Evolutionary conservation across 2,888 invertebrate genomes (phyloP).

Genomic region (Eulithis testata): DNA sequence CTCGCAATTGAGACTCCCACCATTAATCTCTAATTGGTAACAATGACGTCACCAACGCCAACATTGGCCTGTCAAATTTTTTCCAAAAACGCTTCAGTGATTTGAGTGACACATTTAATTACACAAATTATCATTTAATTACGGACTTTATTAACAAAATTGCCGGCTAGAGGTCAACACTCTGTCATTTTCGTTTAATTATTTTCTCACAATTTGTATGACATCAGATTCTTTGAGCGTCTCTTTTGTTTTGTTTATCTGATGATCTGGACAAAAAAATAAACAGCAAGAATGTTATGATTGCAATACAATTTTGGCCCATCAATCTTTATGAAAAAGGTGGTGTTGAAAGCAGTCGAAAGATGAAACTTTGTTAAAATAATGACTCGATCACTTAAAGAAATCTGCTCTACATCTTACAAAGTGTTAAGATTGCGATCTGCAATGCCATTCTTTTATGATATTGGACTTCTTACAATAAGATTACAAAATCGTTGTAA

Average conservation of each 20-base stretch:
- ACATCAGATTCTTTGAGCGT: conserved; percentile 38
- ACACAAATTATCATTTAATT: conserved; percentile 42
- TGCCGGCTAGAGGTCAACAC: conserved; percentile 40
- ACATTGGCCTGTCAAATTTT: conserved; percentile 24
- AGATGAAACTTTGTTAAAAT: conserved; percentile 38
- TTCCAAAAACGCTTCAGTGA: conserved; percentile 39
- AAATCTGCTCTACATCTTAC: conserved; percentile 38
- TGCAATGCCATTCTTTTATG: conserved; percentile 41
- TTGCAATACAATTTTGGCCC: conserved; percentile 15
- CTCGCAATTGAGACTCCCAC: conserved; percentile 27
- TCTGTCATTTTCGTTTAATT: conserved; percentile 41
- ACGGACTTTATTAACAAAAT: conserved; percentile 33
- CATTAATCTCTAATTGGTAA: conserved; percentile 30
- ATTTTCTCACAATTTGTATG: conserved; percentile 43
- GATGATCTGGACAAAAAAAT: conserved; percentile 31
- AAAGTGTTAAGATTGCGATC: conserved; percentile 40
- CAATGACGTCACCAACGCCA: conserved; percentile 33
- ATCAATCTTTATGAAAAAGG: conserved; percentile 28
- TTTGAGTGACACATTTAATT: conserved; percentile 46
- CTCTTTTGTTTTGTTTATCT: conserved; percentile 42
- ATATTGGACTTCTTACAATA: conserved; percentile 41
- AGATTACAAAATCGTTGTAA: conserved; percentile 39
- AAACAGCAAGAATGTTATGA: conserved; percentile 21
- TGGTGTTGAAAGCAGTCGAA: conserved; percentile 38
- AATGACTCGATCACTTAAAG: conserved; percentile 40